Evolutionary conservation across 2,797 vertebrate species (phyloP).

Genomic region (Pseudotriccus pelzelni): DNA sequence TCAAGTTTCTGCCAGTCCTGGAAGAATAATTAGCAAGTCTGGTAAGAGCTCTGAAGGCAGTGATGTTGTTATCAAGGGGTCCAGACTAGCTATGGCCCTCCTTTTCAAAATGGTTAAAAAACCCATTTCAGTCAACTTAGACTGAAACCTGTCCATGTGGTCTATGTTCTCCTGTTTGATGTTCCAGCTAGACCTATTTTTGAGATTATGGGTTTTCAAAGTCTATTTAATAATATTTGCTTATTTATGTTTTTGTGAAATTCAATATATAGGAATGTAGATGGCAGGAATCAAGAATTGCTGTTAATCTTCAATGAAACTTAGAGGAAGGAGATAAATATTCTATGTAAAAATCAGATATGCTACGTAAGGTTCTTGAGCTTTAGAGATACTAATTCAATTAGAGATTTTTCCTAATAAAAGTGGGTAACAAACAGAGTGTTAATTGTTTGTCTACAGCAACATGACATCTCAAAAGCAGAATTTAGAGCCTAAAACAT

Average conservation of each 20-base stretch:
- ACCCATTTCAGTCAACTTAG: background rate
- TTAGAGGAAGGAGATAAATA: background rate
- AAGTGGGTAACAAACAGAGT: background rate
- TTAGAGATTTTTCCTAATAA: background rate
- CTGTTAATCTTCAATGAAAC: background rate
- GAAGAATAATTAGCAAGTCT: conserved; percentile 19
- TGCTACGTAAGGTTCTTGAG: background rate
- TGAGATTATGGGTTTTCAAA: background rate
- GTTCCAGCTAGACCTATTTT: background rate
- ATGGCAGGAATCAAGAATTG: background rate
- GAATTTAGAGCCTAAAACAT: background rate
- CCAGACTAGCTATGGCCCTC: background rate
- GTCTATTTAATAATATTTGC: background rate
- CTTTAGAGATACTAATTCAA: background rate
- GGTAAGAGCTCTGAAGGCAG: background rate
- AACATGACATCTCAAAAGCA: background rate
- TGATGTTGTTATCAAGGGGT: background rate
- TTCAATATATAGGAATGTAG: background rate
- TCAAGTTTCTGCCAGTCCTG: conserved; percentile 52
- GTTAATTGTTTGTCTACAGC: background rate
- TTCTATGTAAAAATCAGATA: background rate
- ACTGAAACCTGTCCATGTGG: background rate
- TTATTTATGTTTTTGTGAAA: background rate
- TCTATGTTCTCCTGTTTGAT: background rate
- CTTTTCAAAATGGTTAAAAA: background rate